phyloP scores from a whole-genome alignment of 2,113 vertebrate genomes.

The Leptobrachium ailaonicum region DNA sequence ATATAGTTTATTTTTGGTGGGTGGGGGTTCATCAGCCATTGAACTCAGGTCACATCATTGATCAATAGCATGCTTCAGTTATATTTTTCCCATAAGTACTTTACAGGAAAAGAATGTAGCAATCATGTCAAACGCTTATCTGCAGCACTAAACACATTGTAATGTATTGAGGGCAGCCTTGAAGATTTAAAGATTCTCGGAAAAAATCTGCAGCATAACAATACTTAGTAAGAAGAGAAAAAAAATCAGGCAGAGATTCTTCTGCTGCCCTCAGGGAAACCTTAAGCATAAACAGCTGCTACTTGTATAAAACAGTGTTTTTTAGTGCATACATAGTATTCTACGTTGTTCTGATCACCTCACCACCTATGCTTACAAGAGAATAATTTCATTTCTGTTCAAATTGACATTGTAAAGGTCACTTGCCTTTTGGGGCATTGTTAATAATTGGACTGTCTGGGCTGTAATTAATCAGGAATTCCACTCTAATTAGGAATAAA shows the following conservation, averaged over 20 bases:
- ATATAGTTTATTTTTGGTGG: too few relatives aligned
- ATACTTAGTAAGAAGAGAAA: background rate
- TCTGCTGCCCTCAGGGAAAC: background rate
- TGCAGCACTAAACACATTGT: too few relatives aligned
- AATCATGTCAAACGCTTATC: too few relatives aligned
- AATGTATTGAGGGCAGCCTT: background rate
- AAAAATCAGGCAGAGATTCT: slow-evolving; percentile 19
- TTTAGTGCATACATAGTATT: background rate
- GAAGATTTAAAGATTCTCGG: slow-evolving; percentile 1
- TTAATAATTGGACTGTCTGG: background rate
- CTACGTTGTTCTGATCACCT: background rate
- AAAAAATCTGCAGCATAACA: background rate
- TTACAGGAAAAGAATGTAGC: too few relatives aligned
- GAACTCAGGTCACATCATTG: too few relatives aligned
- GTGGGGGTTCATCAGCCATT: too few relatives aligned
- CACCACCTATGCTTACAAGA: background rate
- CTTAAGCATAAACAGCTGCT: slow-evolving; percentile 11
- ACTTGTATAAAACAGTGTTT: background rate
- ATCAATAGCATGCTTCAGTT: too few relatives aligned
- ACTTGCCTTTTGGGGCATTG: background rate
- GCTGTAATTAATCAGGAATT: background rate
- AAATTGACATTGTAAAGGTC: background rate
- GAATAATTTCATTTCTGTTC: background rate
- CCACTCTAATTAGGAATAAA: too few relatives aligned
- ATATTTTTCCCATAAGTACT: too few relatives aligned